Base-by-base conservation (phyloP, 1,140 invertebrate species). In the Drosophila obscura region DNA sequence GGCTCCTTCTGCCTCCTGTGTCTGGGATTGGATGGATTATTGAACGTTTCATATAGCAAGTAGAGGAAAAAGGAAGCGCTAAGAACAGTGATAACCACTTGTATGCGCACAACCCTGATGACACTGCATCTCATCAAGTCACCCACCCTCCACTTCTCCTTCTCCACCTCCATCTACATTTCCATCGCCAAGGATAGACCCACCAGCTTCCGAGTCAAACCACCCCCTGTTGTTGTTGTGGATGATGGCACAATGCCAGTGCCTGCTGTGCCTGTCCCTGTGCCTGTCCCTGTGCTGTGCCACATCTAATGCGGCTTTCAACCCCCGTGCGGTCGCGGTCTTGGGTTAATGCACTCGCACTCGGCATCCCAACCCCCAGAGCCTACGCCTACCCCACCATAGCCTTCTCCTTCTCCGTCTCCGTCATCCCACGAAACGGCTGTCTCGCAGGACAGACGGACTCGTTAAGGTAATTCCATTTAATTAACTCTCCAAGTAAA, bases 301-400 rank as follows among this genome's bases (percentile, higher is more conserved):
- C 55, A 39, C 53, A 44, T 43, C 11, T 13, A 41, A 26, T 7
- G 39, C 58, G 65, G 52, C 64, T 72, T 88, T 78, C 83, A 87
- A 88, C 83, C 83, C 83, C 55, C 64, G 45, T 51, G 65, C 26
- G 56, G 44, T 52, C 64, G 65, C 62, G 66, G 53, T 61, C 60
- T 56, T 87, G 83, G 83, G 83, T 87, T 81, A 87, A 88, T 24
- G 94, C 94, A 85, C 96, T 97, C 66, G 94, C 35, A 19, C 19
- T 19, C 11, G 35, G 35, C 35, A 13, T 93, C 94, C 41, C 59
- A 77, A 67, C 77, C 66, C 73, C 58, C 26, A 50, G 39, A 49
- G 51, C 35, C 35, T 39, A 31, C 31, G 50, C 49, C 44, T 66
- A 50, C 67, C 64, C 68, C 69, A 59, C 57, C 62, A 11, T 44